Evolutionary conservation across 2,113 vertebrate genomes (phyloP), one percentile per base, ranked within the genome.

Genomic region (Colistium nudipinnis): DNA sequence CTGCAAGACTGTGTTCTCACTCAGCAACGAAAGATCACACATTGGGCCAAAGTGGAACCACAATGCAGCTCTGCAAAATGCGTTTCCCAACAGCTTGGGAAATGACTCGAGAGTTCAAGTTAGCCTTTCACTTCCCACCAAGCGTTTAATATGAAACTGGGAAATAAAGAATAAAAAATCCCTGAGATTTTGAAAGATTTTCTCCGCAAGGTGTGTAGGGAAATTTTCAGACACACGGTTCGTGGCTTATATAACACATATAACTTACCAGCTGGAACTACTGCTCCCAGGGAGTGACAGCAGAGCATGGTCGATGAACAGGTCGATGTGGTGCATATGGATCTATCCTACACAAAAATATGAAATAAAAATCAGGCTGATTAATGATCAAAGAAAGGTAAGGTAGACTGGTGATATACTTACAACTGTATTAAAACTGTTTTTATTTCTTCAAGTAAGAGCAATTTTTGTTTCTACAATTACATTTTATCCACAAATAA

Each of bases 1-100:
- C 7, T 55, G 13, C 12, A 49, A 48, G 64, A 68, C 41, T 9
- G 28, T 43, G 7, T 47, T 48, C 9, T 47, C 11, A 25, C 17
- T 48, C 20, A 53, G 8, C 51, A 53, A 7, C 53, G 38, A 73
- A 54, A 74, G 17, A 33, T 5, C 10, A 17, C 10, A 16, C 49
- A 25, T 25, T 6, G 7, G 28, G 38, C 30, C 6, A n/a, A 41
- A 76, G 64, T 22, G 63, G 48, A 76, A 78, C 33, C 67, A 63
- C 61, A 64, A 76, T 64, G 68, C 59, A 28, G 27, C 25, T 17
- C 63, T 66, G 56, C 31, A 53, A 56, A 63, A 44, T 33, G n/a
- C 19, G 36, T 78, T 81, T 78, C 52, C 27, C 70, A 73, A 66
- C 28, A 48, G 36, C 27, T 74, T 81, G 45, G 59, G 54, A 76